Evolutionary conservation across 2,113 vertebrate genomes (phyloP).

Genomic region (Hyperoodon ampullatus): DNA sequence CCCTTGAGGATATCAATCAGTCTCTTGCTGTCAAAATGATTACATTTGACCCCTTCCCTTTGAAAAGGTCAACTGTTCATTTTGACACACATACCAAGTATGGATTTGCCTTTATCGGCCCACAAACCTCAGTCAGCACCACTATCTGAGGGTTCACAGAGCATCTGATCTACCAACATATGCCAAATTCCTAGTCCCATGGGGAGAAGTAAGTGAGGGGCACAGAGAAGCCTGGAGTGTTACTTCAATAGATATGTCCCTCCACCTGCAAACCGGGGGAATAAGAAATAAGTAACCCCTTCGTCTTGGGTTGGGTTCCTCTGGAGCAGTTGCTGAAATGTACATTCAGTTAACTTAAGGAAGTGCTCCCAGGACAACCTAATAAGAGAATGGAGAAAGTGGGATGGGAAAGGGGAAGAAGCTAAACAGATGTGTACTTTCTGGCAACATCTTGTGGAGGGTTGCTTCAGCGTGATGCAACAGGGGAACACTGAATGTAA

Average conservation of each 20-base stretch:
- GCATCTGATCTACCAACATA: neutral
- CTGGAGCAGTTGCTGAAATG: neutral
- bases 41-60: neutral
- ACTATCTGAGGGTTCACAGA: neutral
- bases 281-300: neutral
- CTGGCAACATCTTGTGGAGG: neutral
- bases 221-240: neutral
- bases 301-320: neutral
- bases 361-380: neutral
- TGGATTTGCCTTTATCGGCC: neutral
- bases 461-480: neutral
- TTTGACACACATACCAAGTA: neutral
- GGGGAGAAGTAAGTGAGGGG: neutral
- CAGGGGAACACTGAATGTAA: neutral
- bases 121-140: neutral
- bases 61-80: neutral
- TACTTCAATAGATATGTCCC: neutral
- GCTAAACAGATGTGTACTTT: neutral
- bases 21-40: neutral
- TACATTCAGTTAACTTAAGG: conserved; percentile 1
- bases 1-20: neutral
- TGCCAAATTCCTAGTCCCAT: neutral
- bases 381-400: conserved; percentile 17
- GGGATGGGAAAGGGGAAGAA: neutral
- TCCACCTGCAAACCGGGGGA: neutral